These are phyloP conservation scores for Scolanthus callimorphus DNA, from an alignment of 92 coral and sea anemone species.

Conservation along the genomic window DNA sequence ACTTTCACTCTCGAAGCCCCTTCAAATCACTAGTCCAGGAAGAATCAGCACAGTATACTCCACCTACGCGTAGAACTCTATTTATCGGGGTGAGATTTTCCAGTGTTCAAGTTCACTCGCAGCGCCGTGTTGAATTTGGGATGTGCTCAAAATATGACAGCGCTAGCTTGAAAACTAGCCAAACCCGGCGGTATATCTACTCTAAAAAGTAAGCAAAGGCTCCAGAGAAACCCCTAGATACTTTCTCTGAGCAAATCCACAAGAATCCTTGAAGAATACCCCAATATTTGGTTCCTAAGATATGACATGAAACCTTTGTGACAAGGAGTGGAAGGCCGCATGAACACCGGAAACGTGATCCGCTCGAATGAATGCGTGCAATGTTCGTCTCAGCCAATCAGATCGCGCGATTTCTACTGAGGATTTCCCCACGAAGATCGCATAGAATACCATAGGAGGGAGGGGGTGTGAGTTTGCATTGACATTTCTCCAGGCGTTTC, in stretches of 20 bases:
- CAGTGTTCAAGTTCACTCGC: too few species aligned
- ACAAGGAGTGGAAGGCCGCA: constrained; percentile 29
- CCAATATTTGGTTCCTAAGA: constrained; percentile 1
- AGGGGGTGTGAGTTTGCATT: constrained; percentile 17
- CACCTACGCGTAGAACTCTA: background rate
- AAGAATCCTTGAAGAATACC: background rate
- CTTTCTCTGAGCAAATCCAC: background rate
- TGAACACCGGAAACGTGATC: constrained; percentile 78
- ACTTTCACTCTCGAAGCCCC: background rate
- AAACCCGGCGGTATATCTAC: background rate
- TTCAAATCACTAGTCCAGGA: background rate
- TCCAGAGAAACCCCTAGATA: constrained; percentile 2
- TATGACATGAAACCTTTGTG: constrained; percentile 18
- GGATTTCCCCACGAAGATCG: constrained; percentile 79
- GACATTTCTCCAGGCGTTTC: too few species aligned
- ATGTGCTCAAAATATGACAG: constrained; percentile 1
- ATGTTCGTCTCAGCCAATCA: constrained; percentile 67
- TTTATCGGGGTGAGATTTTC: too few species aligned
- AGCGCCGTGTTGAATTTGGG: too few species aligned
- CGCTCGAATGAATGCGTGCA: constrained; percentile 53
- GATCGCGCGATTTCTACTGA: constrained; percentile 9
- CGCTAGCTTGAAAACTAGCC: background rate
- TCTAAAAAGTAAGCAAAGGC: background rate
- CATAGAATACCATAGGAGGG: constrained; percentile 10
- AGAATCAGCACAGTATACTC: background rate